Conservation (phyloP, 2,797 vertebrate genomes). For the Carapus acus region DNA sequence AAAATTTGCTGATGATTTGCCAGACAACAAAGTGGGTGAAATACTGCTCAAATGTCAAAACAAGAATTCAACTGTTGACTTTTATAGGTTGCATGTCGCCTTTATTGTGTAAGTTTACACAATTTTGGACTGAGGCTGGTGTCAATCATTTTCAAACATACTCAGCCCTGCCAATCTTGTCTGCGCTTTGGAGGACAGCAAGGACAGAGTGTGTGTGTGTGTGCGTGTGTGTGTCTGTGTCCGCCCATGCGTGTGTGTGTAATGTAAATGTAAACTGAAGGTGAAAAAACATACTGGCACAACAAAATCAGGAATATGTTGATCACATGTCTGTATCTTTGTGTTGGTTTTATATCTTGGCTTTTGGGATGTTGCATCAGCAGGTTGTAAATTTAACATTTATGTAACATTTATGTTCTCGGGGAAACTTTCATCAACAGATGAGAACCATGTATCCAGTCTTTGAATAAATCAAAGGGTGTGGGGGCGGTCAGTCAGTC, state of each 20-base stretch:
- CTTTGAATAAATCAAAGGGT: background rate
- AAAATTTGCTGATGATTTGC: too few species aligned
- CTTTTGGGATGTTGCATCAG: conserved; percentile 30
- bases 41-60: too few species aligned
- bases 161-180: background rate
- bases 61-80: too few species aligned
- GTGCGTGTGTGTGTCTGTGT: background rate
- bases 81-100: too few species aligned
- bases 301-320: background rate
- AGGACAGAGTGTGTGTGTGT: background rate
- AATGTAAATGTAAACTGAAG: background rate
- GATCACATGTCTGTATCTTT: conserved; percentile 4
- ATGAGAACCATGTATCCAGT: background rate
- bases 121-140: too few species aligned
- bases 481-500: too few species aligned
- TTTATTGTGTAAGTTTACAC: too few species aligned
- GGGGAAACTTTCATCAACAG: conserved; percentile 1
- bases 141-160: background rate
- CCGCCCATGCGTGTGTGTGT: too few species aligned
- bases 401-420: conserved; percentile 11
- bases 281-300: conserved; percentile 1
- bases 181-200: background rate
- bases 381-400: conserved; percentile 36
- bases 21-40: too few species aligned
- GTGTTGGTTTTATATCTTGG: conserved; percentile 11